A percentile compares a stretch with the other conserved stretches of the same genome.
Evolutionary conservation across 2,888 invertebrate genomes (phyloP).

Genomic region (Noctuana brunneofusca): DNA sequence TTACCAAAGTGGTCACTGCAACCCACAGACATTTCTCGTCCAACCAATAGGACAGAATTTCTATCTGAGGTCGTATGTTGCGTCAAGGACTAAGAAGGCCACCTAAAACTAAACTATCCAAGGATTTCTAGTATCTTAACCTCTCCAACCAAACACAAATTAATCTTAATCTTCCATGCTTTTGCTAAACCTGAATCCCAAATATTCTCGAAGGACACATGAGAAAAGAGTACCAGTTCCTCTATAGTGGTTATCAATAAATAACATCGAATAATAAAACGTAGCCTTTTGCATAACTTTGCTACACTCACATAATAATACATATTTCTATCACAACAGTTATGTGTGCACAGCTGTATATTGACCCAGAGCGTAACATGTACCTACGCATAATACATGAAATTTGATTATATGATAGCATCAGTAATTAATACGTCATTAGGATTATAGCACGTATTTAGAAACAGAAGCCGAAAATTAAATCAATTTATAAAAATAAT

Average conservation of each 20-base stretch:
- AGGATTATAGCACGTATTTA: neutral
- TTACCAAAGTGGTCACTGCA: too few species aligned
- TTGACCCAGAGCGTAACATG: conserved; percentile 3
- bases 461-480: neutral
- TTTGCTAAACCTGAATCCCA: too few species aligned
- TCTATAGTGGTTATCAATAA: too few species aligned
- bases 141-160: too few species aligned
- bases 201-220: too few species aligned
- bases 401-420: neutral
- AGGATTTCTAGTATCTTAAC: too few species aligned
- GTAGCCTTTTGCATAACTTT: neutral
- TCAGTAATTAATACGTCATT: neutral
- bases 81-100: neutral
- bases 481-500: neutral
- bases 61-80: neutral
- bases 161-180: too few species aligned
- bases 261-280: neutral
- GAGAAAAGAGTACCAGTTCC: too few species aligned
- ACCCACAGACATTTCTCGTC: neutral
- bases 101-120: too few species aligned
- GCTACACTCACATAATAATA: neutral
- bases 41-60: neutral
- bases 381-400: neutral
- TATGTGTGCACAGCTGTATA: conserved; percentile 13
- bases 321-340: conserved; percentile 8